Conservation (phyloP, 2,113 vertebrate species). For the Isichthys henryi region DNA sequence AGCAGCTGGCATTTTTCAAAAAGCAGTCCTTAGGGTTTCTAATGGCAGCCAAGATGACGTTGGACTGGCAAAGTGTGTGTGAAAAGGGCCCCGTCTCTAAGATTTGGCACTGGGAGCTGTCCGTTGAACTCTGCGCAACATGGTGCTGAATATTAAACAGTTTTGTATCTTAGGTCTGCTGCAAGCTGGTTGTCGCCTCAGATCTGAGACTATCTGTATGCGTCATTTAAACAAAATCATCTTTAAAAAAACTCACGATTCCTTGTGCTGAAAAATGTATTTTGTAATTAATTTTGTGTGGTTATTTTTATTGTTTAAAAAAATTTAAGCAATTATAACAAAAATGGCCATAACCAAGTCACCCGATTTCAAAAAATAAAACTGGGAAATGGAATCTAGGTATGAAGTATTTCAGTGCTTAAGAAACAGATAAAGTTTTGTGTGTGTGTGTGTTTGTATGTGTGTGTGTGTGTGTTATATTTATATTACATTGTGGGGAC, state of each 20-base stretch:
- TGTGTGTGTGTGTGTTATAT: background rate
- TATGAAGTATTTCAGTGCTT: background rate
- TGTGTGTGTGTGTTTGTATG: no score
- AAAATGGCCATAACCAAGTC: background rate
- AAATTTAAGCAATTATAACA: background rate
- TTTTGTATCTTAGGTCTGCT: background rate
- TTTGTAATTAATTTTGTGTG: background rate
- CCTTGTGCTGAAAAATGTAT: background rate
- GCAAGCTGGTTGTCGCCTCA: background rate
- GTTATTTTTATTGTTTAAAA: background rate
- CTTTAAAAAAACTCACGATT: background rate
- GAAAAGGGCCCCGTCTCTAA: background rate
- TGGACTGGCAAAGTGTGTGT: background rate
- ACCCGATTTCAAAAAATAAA: background rate
- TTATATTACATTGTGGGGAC: no score
- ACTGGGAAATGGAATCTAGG: background rate
- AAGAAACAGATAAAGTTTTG: no score
- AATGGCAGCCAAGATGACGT: background rate
- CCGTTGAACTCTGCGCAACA: background rate
- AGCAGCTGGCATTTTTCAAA: background rate
- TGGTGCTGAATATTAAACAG: background rate
- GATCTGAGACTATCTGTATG: background rate
- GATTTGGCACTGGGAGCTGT: background rate
- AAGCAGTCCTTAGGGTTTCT: background rate
- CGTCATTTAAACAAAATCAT: background rate